These are phyloP conservation scores for Rhinolophus ferrumequinum DNA, from an alignment of 2,113 vertebrate species.

Conservation along the genomic window DNA sequence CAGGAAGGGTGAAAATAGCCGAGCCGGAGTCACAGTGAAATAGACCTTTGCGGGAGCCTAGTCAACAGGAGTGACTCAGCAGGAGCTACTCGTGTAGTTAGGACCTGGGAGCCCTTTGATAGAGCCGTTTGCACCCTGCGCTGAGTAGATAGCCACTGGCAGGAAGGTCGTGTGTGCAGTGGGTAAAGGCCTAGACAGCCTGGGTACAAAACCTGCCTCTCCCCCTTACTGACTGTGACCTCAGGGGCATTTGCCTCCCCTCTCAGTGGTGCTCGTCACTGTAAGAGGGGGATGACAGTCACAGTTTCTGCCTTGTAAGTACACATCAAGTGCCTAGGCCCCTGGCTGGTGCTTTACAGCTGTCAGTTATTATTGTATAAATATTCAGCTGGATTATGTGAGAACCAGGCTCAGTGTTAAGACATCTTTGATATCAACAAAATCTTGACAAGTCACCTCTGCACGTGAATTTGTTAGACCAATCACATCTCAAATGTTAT, in stretches of 20 bases:
- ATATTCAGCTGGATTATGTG: not conserved
- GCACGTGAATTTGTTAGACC: not conserved
- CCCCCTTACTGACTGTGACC: not conserved
- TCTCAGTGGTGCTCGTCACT: not conserved
- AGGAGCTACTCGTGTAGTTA: not conserved
- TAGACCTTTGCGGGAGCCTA: not conserved
- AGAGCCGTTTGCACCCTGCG: not conserved
- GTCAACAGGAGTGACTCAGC: slow-evolving; percentile 37
- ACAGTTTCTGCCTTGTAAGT: not conserved
- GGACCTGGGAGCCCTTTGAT: not conserved
- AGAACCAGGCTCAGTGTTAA: not conserved
- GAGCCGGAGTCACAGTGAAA: slow-evolving; percentile 39
- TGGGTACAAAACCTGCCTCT: not conserved
- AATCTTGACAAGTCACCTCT: not conserved
- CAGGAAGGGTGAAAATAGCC: slow-evolving; percentile 46
- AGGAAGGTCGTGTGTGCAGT: not conserved
- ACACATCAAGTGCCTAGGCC: not conserved
- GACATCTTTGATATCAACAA: not conserved
- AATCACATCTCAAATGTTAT: not conserved
- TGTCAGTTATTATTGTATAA: not conserved
- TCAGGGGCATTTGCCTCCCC: no score
- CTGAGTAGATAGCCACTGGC: not conserved
- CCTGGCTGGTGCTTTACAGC: not conserved
- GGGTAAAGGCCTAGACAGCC: not conserved
- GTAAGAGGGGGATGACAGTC: rapidly evolving